Evolutionary conservation across 2,888 invertebrate genomes (phyloP).

Genomic region (Thereva unica): DNA sequence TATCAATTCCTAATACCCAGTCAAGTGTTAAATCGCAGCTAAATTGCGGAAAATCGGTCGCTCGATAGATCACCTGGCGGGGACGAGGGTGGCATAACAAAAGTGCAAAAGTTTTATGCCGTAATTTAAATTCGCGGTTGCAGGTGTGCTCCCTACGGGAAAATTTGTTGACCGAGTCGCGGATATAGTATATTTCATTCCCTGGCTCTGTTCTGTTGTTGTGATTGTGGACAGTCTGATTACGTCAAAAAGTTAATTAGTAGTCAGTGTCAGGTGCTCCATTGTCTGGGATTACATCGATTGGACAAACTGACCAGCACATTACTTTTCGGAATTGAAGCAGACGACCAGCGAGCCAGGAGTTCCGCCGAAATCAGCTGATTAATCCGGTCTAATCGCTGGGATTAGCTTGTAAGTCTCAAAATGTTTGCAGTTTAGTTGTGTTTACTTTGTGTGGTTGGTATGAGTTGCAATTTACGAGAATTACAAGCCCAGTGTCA

Average conservation of each 20-base stretch:
- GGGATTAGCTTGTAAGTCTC: constrained; percentile 4
- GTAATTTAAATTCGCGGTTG: constrained; percentile 35
- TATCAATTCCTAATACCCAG: constrained; percentile 20
- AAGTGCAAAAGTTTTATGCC: constrained; percentile 31
- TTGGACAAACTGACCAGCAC: no score
- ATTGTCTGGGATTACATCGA: constrained; percentile 4
- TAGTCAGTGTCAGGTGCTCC: constrained; percentile 14
- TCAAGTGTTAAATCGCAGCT: constrained; percentile 39
- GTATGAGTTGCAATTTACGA: not conserved
- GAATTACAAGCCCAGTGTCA: constrained; percentile 14
- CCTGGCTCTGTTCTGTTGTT: constrained; percentile 5
- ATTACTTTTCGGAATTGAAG: no score
- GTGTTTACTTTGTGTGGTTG: no score
- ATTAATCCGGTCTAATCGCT: no score
- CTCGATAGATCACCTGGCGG: not conserved
- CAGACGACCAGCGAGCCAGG: no score
- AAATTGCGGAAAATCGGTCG: constrained; percentile 22
- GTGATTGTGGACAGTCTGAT: constrained; percentile 7
- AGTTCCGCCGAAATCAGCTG: no score
- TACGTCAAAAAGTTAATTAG: constrained; percentile 11
- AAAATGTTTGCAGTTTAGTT: no score
- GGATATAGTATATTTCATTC: not conserved
- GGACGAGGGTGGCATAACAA: no score
- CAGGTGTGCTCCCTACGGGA: constrained; percentile 33
- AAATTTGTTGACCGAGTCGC: constrained; percentile 8